Evolutionary conservation across 2,113 vertebrate genomes (phyloP).

Genomic region (Spilogale gracilis): DNA sequence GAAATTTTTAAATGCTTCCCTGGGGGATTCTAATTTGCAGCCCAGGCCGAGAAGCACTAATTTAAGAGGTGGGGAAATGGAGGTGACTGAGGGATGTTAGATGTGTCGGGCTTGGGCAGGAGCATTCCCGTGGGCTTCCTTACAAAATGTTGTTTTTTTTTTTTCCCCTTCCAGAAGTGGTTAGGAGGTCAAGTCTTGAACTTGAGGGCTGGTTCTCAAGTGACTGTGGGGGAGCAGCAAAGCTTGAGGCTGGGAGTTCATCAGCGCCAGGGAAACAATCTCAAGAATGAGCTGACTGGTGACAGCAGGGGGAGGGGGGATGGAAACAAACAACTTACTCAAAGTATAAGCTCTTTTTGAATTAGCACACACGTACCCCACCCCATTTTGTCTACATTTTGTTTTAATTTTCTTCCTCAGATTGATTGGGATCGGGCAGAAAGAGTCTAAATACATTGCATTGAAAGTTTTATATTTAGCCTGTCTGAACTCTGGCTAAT

Average conservation of each 20-base stretch:
- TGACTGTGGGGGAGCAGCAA: neutral
- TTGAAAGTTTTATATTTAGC: constrained; percentile 51
- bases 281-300: neutral
- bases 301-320: neutral
- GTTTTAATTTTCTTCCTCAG: constrained; percentile 25
- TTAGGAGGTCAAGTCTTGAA: neutral
- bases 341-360: neutral
- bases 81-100: neutral
- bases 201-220: neutral
- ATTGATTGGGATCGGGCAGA: constrained; percentile 32
- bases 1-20: neutral
- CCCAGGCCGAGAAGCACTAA: neutral
- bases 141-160: neutral
- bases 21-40: neutral
- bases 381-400: constrained; percentile 42
- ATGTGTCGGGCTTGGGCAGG: neutral
- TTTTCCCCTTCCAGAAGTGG: neutral
- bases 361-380: neutral
- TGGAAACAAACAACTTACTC: neutral
- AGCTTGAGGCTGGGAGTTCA: neutral
- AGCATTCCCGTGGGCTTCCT: neutral
- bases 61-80: neutral
- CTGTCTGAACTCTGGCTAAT: constrained; percentile 57
- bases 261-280: neutral
- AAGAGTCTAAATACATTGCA: constrained; percentile 33